Evolutionary conservation across 2,888 invertebrate genomes (phyloP).

Genomic region (Mesochorus sp.): DNA sequence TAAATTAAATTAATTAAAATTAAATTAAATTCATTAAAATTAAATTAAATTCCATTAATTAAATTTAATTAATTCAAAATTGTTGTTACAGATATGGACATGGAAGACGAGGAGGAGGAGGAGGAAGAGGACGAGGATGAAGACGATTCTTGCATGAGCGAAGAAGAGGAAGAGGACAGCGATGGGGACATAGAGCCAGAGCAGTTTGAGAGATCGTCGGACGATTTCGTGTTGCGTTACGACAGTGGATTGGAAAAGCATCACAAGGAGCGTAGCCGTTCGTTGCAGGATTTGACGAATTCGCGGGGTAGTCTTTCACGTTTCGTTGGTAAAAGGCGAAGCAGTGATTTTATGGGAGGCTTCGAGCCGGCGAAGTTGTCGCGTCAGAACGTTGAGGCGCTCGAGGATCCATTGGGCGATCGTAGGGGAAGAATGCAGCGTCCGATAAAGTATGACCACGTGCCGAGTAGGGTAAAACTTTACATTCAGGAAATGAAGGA

Average conservation of each 20-base stretch:
- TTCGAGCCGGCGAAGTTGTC: constrained; percentile 3
- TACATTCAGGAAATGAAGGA: constrained; percentile 73
- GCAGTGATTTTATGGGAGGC: constrained; percentile 55
- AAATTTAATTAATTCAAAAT: no score
- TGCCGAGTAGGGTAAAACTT: constrained; percentile 77
- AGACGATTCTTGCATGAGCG: constrained; percentile 58
- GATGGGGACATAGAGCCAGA: constrained; percentile 72
- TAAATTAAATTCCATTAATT: no score
- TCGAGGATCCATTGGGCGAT: constrained; percentile 48
- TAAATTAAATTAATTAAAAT: not conserved
- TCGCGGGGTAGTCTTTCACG: constrained; percentile 55
- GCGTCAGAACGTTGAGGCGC: constrained; percentile 11
- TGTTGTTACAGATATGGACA: constrained; percentile 42
- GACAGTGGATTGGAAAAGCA: constrained; percentile 61
- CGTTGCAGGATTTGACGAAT: constrained; percentile 76
- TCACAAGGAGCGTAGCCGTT: constrained; percentile 74
- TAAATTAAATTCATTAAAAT: no score
- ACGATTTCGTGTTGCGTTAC: constrained; percentile 70
- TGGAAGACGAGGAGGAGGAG: constrained; percentile 60
- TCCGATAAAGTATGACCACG: constrained; percentile 70
- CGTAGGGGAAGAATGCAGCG: constrained; percentile 59
- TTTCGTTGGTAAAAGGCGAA: constrained; percentile 58
- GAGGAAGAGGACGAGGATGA: constrained; percentile 68
- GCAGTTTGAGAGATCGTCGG: constrained; percentile 74
- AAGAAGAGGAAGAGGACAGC: constrained; percentile 64